A percentile compares a stretch with the other conserved stretches of the same genome.
Conservation (phyloP, 2,113 vertebrate species). For the Rhipidura dahli region DNA sequence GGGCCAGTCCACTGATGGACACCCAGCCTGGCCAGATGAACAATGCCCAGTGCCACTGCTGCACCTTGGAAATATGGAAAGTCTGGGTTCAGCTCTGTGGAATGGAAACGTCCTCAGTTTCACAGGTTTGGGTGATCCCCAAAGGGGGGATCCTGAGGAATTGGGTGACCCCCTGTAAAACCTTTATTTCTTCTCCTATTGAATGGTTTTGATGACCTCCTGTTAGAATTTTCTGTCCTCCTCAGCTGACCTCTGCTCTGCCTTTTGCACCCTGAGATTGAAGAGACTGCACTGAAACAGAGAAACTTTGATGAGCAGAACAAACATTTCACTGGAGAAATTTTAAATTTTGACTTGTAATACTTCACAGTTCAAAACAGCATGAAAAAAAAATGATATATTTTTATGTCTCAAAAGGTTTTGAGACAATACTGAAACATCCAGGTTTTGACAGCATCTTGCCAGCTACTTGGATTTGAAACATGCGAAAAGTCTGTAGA, state of each 20-base stretch:
- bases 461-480: neutral
- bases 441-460: neutral
- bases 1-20: neutral
- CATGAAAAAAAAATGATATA: neutral
- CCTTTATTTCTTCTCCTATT: neutral
- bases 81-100: neutral
- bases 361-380: neutral
- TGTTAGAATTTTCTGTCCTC: neutral
- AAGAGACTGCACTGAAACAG: neutral
- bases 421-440: neutral
- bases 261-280: neutral
- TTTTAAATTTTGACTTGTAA: neutral
- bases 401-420: neutral
- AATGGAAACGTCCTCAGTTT: neutral
- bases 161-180: neutral
- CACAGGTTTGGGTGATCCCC: neutral
- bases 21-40: neutral
- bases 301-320: neutral
- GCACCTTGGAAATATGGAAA: neutral
- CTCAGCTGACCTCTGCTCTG: neutral
- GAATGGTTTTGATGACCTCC: neutral
- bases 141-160: accelerated
- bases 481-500: neutral
- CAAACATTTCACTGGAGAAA: neutral
- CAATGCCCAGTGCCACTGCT: neutral